Conservation (phyloP, 2,113 vertebrate genomes). For the Stercorarius parasiticus region DNA sequence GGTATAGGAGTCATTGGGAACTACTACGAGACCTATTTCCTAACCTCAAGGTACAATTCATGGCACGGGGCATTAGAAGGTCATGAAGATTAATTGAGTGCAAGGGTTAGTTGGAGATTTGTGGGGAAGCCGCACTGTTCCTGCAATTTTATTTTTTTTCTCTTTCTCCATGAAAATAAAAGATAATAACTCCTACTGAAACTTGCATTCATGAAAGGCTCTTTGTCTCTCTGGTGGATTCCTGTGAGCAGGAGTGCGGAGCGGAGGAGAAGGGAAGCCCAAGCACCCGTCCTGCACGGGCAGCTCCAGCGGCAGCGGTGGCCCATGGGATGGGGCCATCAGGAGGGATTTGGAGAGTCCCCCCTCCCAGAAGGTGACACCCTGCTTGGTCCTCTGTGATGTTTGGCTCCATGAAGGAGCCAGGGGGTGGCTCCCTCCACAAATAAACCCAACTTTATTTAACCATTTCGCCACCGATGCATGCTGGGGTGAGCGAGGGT, state of each 20-base stretch:
- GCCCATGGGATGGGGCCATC: background rate
- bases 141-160: background rate
- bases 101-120: constrained; percentile 67
- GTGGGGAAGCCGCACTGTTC: background rate
- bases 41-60: constrained; percentile 58
- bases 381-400: background rate
- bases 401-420: background rate
- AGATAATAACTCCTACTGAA: background rate
- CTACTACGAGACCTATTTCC: background rate
- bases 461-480: background rate
- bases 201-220: background rate
- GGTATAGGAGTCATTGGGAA: background rate
- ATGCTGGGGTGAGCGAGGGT: background rate
- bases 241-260: background rate
- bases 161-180: background rate
- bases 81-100: constrained; percentile 52
- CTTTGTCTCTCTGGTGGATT: background rate
- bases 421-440: background rate
- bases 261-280: background rate
- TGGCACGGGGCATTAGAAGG: background rate
- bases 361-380: fast-evolving
- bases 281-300: background rate
- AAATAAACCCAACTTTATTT: background rate
- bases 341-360: background rate
- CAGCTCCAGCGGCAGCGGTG: fast-evolving